These are phyloP conservation scores for Asobara japonica DNA, from an alignment of 1,140 invertebrate genomes.

Conservation along the genomic window DNA sequence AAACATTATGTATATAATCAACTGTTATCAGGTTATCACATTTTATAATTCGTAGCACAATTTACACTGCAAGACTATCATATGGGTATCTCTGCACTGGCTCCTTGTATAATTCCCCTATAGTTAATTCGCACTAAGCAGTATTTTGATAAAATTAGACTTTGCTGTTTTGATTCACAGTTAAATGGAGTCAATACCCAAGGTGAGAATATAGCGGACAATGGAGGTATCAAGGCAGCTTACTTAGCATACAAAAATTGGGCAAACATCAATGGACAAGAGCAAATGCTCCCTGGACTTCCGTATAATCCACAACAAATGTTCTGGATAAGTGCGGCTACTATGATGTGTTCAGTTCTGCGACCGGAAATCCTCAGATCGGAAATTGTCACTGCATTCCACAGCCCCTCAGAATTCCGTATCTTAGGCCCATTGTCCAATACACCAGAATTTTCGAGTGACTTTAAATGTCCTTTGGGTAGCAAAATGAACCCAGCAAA, in stretches of 20 bases:
- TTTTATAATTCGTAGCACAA: no score
- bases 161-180: conserved; percentile 63
- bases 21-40: no score
- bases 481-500: conserved; percentile 85
- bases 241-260: conserved; percentile 84
- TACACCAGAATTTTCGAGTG: conserved; percentile 77
- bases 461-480: conserved; percentile 79
- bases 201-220: conserved; percentile 93
- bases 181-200: conserved; percentile 89
- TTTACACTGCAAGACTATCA: no score
- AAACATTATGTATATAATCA: no score
- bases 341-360: conserved; percentile 67
- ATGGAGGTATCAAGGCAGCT: conserved; percentile 87
- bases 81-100: no score
- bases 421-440: conserved; percentile 27
- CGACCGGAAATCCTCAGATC: conserved; percentile 76
- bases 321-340: conserved; percentile 48
- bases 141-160: neutral
- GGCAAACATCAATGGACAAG: conserved; percentile 72
- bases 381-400: conserved; percentile 72
- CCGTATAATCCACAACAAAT: conserved; percentile 20
- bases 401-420: conserved; percentile 76
- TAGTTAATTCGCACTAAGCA: no score
- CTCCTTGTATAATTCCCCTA: neutral
- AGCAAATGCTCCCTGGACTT: conserved; percentile 70